Evolutionary conservation across 1,140 invertebrate species (phyloP).

Genomic region (Camponotus pennsylvanicus): DNA sequence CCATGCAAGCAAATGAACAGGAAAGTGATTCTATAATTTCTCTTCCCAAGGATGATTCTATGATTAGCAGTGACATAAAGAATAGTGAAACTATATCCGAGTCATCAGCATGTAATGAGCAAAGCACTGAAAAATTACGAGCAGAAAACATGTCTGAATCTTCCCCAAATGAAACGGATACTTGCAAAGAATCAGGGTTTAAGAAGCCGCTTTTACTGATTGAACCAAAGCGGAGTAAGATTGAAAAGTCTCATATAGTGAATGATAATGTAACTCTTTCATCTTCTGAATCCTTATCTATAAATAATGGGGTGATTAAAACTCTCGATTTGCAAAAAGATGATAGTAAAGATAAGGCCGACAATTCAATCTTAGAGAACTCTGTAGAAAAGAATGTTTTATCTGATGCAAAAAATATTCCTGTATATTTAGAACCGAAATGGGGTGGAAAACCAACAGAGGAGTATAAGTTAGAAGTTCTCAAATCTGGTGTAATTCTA

Average conservation of each 20-base stretch:
- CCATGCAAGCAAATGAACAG: conserved; percentile 15
- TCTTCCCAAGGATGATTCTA: not conserved
- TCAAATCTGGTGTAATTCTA: conserved; percentile 94
- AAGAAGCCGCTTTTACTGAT: conserved; percentile 64
- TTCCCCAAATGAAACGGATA: not conserved
- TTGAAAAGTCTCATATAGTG: conserved; percentile 30
- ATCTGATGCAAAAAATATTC: conserved; percentile 64
- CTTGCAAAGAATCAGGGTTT: not conserved
- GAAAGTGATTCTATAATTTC: not conserved
- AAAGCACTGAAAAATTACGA: not conserved
- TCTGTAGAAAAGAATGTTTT: not conserved
- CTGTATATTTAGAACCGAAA: conserved; percentile 90
- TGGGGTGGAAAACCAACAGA: conserved; percentile 90
- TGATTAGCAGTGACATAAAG: not conserved
- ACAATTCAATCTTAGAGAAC: not conserved
- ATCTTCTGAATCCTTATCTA: not conserved
- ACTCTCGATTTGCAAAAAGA: not conserved
- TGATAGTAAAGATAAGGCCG: not conserved
- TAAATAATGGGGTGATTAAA: not conserved
- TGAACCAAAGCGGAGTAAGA: conserved; percentile 67
- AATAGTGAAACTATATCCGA: not conserved
- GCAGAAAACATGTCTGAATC: not conserved
- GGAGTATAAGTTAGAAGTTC: conserved; percentile 90
- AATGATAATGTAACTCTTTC: not conserved
- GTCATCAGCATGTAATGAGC: not conserved